phyloP scores from a whole-genome alignment of 2,113 vertebrate genomes.

The Oryzias melastigma region DNA sequence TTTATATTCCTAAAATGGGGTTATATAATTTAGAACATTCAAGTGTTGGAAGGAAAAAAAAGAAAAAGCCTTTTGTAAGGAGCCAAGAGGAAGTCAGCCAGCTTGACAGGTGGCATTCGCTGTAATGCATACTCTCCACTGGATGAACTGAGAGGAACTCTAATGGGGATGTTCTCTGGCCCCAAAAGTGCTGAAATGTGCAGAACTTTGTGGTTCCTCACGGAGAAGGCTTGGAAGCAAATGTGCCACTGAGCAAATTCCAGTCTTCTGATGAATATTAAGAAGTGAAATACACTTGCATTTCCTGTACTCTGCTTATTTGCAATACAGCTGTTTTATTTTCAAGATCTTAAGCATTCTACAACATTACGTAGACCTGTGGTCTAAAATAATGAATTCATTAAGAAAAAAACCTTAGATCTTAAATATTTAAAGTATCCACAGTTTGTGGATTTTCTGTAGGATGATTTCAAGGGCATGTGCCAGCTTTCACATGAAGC shows the following conservation, averaged over 20 bases:
- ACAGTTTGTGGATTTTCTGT: no score
- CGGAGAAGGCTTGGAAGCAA: neutral
- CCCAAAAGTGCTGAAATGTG: neutral
- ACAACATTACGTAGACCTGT: no score
- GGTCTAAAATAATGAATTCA: no score
- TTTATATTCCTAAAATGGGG: no score
- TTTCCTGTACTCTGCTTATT: neutral
- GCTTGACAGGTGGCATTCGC: neutral
- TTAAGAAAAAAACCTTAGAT: no score
- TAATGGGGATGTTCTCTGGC: conserved; percentile 1
- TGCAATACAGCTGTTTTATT: neutral
- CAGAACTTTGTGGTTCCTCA: no score
- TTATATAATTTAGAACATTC: neutral
- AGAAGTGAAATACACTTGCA: neutral
- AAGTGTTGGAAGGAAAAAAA: neutral
- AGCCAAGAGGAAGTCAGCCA: conserved; percentile 9
- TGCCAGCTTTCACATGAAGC: no score
- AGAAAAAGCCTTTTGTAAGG: neutral
- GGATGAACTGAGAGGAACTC: neutral
- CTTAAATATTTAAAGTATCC: no score
- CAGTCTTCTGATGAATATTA: neutral
- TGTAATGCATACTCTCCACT: neutral
- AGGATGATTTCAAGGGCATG: no score
- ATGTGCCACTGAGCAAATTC: neutral
- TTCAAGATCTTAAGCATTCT: no score